A percentile compares a stretch with the other conserved stretches of the same genome.
Conservation (phyloP, 2,113 vertebrate species). For the Rhadina sibilatrix region DNA sequence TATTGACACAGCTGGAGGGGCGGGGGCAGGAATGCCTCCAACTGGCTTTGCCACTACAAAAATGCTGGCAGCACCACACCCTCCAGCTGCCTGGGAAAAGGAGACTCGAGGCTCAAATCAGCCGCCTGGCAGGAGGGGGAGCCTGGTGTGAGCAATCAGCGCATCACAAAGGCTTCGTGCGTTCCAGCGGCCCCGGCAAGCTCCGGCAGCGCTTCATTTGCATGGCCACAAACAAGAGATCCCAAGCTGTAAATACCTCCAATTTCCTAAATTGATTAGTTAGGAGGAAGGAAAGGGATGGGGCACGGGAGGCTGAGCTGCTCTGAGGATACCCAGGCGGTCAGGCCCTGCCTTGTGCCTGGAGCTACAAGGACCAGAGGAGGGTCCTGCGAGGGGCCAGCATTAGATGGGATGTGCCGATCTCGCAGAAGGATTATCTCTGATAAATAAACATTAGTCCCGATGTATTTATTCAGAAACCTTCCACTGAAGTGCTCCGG, state of each 20-base stretch:
- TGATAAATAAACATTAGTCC: background rate
- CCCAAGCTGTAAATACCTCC: background rate
- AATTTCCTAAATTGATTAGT: constrained; percentile 16
- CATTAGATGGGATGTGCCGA: background rate
- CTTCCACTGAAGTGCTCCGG: background rate
- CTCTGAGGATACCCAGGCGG: background rate
- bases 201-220: background rate
- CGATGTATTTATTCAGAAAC: background rate
- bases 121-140: constrained; percentile 1
- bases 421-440: background rate
- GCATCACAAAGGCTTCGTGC: background rate
- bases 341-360: background rate
- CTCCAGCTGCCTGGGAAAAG: constrained; percentile 54
- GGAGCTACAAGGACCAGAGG: background rate
- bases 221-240: constrained; percentile 18
- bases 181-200: constrained; percentile 4
- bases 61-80: constrained; percentile 40
- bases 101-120: background rate
- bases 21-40: constrained; percentile 15
- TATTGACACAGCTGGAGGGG: constrained; percentile 7
- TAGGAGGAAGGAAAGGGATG: background rate
- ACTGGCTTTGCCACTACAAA: constrained; percentile 35
- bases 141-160: constrained; percentile 35
- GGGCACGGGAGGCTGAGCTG: background rate
- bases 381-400: background rate